Evolutionary conservation across 2,888 invertebrate species (phyloP).

Genomic region (Drosophila helvetica): DNA sequence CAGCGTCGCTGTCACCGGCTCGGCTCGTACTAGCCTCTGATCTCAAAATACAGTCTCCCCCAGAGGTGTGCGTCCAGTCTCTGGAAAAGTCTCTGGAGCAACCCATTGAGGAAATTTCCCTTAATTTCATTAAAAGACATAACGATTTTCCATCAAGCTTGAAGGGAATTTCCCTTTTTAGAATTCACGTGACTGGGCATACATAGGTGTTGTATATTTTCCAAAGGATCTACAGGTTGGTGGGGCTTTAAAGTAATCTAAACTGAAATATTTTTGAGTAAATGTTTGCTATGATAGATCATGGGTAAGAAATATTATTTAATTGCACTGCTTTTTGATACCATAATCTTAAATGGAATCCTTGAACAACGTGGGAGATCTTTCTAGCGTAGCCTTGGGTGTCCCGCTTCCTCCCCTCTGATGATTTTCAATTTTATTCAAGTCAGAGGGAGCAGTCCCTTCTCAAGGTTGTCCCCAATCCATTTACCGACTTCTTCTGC

Average conservation of each 20-base stretch:
- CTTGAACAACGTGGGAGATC: not conserved
- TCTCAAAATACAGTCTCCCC: not conserved
- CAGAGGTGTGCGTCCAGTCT: not conserved
- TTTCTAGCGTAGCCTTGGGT: not conserved
- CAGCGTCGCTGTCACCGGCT: constrained; percentile 14
- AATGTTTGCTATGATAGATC: not conserved
- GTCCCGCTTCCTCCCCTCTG: not conserved
- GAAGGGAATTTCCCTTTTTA: not conserved
- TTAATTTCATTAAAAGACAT: not conserved
- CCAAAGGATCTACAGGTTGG: not conserved
- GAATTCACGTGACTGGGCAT: not conserved
- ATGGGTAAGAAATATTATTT: not conserved
- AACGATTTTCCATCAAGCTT: not conserved
- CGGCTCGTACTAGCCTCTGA: not conserved
- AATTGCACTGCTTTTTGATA: no score
- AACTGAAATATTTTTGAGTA: not conserved
- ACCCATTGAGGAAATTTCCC: not conserved
- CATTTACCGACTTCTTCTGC: not conserved
- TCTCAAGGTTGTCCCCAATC: constrained; percentile 1
- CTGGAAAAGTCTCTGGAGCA: not conserved
- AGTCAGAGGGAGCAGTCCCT: not conserved
- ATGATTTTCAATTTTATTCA: not conserved
- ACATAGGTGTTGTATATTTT: not conserved
- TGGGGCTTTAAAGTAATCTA: not conserved
- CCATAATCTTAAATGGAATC: no score